Evolutionary conservation across 92 coral and sea anemone genomes (phyloP).

Genomic region (Galaxea fascicularis): DNA sequence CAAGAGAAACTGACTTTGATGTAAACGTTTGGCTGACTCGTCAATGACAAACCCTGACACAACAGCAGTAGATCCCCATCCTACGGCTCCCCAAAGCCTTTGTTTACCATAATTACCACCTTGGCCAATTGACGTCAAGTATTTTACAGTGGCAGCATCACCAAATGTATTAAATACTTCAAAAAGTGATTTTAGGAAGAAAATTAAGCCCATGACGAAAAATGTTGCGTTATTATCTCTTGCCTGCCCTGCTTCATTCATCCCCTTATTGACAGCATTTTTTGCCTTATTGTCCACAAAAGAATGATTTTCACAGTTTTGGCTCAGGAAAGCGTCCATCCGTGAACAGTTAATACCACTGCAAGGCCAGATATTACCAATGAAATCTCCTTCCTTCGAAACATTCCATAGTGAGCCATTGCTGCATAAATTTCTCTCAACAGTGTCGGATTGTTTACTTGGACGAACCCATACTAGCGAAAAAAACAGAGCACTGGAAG

Average conservation of each 20-base stretch:
- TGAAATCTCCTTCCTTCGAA: background rate
- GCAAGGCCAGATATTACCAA: background rate
- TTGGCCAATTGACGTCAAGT: conserved; percentile 22
- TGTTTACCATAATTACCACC: conserved; percentile 47
- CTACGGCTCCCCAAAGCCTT: conserved; percentile 41
- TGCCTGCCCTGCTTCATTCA: background rate
- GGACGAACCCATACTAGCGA: conserved; percentile 69
- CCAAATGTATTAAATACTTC: conserved; percentile 12
- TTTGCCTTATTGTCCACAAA: background rate
- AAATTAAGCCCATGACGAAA: background rate
- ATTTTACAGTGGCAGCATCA: conserved; percentile 45
- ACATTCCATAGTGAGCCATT: background rate
- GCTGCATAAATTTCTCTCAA: conserved; percentile 5
- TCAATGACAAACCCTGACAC: conserved; percentile 61
- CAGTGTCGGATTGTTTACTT: background rate
- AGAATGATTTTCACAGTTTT: background rate
- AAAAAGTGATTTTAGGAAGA: conserved; percentile 2
- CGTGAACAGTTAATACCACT: background rate
- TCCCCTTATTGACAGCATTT: background rate
- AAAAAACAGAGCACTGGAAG: conserved; percentile 59
- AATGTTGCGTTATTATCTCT: conserved; percentile 1
- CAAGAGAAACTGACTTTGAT: conserved; percentile 44
- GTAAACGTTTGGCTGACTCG: conserved; percentile 20
- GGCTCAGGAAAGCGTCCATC: background rate
- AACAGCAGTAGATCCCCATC: conserved; percentile 46